A percentile compares a stretch with the other conserved stretches of the same genome.
Evolutionary conservation across 2,113 vertebrate species (phyloP).

Genomic region (Neopipo cinnamomea): DNA sequence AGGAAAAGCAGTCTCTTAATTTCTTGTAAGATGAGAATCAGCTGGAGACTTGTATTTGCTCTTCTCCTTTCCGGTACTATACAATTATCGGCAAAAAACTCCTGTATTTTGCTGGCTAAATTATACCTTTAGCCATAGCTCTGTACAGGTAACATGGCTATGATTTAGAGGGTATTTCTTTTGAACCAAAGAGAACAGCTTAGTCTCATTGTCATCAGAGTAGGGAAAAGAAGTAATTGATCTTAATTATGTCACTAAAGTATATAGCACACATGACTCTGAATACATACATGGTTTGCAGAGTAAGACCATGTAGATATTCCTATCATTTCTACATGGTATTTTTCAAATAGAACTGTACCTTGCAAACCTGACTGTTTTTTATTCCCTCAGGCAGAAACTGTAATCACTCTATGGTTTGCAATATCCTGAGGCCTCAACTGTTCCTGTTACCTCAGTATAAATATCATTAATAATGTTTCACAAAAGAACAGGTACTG

Average conservation of each 20-base stretch:
- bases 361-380: background rate
- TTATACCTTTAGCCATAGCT: background rate
- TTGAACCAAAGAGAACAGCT: background rate
- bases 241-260: background rate
- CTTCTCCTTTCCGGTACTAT: background rate
- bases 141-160: background rate
- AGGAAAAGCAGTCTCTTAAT: background rate
- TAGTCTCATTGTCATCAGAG: background rate
- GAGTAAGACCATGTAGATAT: background rate
- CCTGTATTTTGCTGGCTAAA: background rate
- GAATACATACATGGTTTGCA: background rate
- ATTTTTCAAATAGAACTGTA: background rate
- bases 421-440: background rate
- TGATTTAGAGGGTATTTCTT: background rate
- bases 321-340: background rate
- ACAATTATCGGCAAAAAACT: background rate
- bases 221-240: background rate
- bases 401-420: background rate
- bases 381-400: background rate
- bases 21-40: conserved; percentile 5
- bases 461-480: background rate
- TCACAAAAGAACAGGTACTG: background rate
- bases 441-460: background rate
- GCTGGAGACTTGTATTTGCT: background rate
- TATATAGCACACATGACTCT: background rate